A percentile compares a stretch with the other conserved stretches of the same genome.
Evolutionary conservation across 2,113 vertebrate species (phyloP).

Genomic region (Labeo rohita): DNA sequence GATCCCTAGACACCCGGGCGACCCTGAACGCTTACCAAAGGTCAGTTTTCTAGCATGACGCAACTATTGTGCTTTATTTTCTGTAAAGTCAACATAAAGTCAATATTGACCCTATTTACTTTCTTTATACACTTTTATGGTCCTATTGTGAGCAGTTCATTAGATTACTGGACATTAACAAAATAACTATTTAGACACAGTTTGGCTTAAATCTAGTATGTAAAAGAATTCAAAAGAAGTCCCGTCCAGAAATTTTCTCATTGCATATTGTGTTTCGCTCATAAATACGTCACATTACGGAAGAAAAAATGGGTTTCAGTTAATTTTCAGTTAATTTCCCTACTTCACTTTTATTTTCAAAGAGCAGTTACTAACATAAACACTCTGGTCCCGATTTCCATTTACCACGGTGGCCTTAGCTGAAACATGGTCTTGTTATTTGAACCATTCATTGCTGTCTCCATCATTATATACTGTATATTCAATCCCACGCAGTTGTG

Average conservation of each 20-base stretch:
- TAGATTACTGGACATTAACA: not conserved
- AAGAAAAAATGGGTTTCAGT: not conserved
- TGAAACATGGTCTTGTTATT: not conserved
- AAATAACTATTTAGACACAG: not conserved
- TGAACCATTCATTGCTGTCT: constrained; percentile 12
- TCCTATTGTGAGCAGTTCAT: not conserved
- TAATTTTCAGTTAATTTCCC: not conserved
- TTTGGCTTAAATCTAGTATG: not conserved
- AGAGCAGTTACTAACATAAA: constrained; percentile 5
- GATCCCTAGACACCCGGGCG: constrained; percentile 95
- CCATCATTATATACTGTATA: constrained; percentile 26
- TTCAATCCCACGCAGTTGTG: not conserved
- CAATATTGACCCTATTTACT: not conserved
- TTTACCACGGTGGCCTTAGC: not conserved
- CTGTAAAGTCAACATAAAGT: not conserved
- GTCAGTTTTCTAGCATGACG: constrained; percentile 67
- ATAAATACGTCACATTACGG: not conserved
- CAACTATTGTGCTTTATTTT: not conserved
- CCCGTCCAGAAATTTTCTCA: not conserved
- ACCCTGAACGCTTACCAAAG: constrained; percentile 97
- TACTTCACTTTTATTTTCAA: constrained; percentile 7
- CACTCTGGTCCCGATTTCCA: not conserved
- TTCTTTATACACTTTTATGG: not conserved
- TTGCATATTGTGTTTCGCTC: not conserved
- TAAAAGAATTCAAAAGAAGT: not conserved